These are phyloP conservation scores for Lindbergichthys nudifrons DNA, from an alignment of 2,797 vertebrate genomes.

Conservation along the genomic window DNA sequence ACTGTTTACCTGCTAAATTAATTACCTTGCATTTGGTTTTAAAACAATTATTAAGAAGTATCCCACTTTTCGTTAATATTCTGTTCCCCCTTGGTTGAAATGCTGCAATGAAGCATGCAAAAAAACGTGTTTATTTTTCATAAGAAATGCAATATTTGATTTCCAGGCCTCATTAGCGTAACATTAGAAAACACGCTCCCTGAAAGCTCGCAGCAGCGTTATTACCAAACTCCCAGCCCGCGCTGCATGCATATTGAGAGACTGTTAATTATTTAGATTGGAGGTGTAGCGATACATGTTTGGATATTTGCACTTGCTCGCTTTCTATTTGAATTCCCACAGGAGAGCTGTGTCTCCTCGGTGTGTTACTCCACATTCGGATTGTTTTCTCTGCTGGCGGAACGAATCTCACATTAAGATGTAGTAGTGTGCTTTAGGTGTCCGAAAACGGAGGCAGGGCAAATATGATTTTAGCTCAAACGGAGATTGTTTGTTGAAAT, in stretches of 20 bases:
- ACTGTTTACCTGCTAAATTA: background rate
- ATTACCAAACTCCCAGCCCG: constrained; percentile 15
- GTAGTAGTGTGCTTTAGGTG: constrained; percentile 43
- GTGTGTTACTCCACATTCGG: constrained; percentile 17
- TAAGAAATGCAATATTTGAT: background rate
- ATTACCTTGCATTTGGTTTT: background rate
- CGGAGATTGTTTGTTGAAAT: constrained; percentile 19
- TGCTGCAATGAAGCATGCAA: background rate
- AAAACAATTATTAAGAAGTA: background rate
- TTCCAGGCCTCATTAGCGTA: constrained; percentile 16
- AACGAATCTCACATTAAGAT: constrained; percentile 74
- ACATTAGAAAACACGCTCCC: constrained; percentile 24
- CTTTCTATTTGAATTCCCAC: constrained; percentile 69
- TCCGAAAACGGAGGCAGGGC: constrained; percentile 29
- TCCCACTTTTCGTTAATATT: background rate
- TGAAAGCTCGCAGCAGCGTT: background rate
- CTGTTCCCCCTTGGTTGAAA: background rate
- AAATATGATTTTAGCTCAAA: constrained; percentile 30
- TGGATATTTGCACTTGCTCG: constrained; percentile 67
- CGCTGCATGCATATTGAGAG: constrained; percentile 52
- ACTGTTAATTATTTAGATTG: constrained; percentile 71
- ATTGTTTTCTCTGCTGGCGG: constrained; percentile 48
- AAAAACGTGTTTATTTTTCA: background rate
- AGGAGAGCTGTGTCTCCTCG: constrained; percentile 32
- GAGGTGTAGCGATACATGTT: constrained; percentile 62